Evolutionary conservation across 2,113 vertebrate species (phyloP), one percentile per base, ranked within the genome.

Genomic region (Serilophus lunatus): DNA sequence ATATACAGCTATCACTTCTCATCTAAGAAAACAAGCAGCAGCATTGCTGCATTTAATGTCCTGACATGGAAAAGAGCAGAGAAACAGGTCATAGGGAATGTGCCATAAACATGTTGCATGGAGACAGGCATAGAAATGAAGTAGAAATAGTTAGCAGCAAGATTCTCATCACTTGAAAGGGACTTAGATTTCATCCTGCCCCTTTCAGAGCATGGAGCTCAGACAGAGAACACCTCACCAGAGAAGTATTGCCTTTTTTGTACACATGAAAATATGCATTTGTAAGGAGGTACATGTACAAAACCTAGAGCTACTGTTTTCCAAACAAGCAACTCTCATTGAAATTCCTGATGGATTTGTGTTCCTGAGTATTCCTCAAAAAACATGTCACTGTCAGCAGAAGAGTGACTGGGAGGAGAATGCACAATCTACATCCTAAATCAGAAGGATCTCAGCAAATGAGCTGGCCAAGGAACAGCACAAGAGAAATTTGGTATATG

Each of bases 321-420:
- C 56, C 92, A 93, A 85, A 72, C 31, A 89, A 93, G 25, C 12
- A 31, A 56, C 40, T 82, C 78, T 83, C 51, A 63, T 10, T 94
- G 72, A 83, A 88, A 90, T 92, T 90, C 61, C 72, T 53, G 82
- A 83, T 60, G 79, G 90, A 90, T 91, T 86, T 94, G 26, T 70
- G 64, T 64, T 83, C 79, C 60, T 44, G 60, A 56, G 65, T 86
- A 47, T 66, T 51, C 42, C 76, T 71, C 68, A 88, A 54, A 90
- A 83, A 77, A 3, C 86, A 9, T 20, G 59, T 54, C 88, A 49
- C 60, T 88, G 72, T 88, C 95, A 96, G 83, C 80, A 78, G 71
- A 38, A 79, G 53, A 92, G 71, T 71, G 82, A 56, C 44, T 88
- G 90, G 95, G 92, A 96, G 92, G 87, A 56, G 68, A 93, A 70